These are phyloP conservation scores for Phylloscopus collybita DNA, from an alignment of 2,797 vertebrate genomes.

Conservation along the genomic window DNA sequence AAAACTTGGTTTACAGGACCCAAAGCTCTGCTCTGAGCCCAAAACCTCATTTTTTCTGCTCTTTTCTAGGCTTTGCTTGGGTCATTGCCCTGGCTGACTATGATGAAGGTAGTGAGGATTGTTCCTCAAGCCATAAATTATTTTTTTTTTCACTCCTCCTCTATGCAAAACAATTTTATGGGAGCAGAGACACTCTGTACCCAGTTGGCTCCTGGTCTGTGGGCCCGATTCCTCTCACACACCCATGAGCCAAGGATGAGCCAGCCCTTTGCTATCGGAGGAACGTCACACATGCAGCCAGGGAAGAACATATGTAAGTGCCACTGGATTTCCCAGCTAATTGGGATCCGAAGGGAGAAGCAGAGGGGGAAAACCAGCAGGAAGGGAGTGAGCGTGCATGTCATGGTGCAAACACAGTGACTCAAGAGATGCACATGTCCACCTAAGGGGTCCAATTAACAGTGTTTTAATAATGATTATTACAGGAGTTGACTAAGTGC, in stretches of 20 bases:
- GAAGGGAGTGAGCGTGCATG: conserved; percentile 46
- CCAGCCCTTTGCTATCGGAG: conserved; percentile 22
- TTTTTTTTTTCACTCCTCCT: neutral
- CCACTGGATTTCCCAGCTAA: neutral
- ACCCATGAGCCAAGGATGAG: neutral
- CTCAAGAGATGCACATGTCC: conserved; percentile 29
- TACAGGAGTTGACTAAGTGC: conserved; percentile 44
- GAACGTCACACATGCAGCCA: neutral
- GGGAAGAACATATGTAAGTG: neutral
- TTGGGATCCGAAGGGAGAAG: conserved; percentile 24
- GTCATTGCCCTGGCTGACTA: neutral
- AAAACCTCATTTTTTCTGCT: neutral
- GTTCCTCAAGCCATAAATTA: neutral
- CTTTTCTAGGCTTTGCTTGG: neutral
- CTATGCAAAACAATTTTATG: neutral
- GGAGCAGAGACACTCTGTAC: neutral
- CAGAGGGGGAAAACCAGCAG: conserved; percentile 15
- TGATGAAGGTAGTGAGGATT: neutral
- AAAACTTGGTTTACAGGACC: neutral
- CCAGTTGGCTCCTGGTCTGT: neutral
- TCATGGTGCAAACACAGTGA: neutral
- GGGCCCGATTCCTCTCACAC: neutral
- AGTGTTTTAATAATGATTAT: conserved; percentile 30
- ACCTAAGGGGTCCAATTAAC: conserved; percentile 57
- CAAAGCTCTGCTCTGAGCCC: neutral